Evolutionary conservation across 2,113 vertebrate genomes (phyloP), one percentile per base, ranked within the genome.

Genomic region (Mastomys natalensis): DNA sequence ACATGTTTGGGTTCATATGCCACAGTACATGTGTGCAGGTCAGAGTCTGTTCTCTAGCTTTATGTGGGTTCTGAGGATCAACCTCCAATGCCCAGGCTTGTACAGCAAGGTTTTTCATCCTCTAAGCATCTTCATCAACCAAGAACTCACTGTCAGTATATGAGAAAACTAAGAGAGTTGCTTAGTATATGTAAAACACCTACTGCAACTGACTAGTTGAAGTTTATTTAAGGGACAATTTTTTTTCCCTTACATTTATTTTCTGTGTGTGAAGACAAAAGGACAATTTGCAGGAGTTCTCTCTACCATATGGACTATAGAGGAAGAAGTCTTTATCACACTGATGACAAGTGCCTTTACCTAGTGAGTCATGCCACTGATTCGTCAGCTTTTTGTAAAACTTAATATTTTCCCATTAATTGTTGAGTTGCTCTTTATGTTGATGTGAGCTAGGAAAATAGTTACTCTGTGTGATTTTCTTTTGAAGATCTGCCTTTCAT

Each of bases 181-280:
- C 9, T 55, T 7, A 82, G 51, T 76, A 37, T 89, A 89, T 70
- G 68, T 34, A 89, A 93, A 86, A 86, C 88, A 70, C 13, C 76
- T 89, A 62, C 40, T 90, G 73, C 60, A 16, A 26, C 55, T 53
- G 21, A 70, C 43, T 87, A 53, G 55, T 40, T 76, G 12, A 89
- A 93, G 87, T 87, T 90, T 90, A 62, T 45, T 94, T 93, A 93
- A 95, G 85, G 64, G n/a, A 43, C 73, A 21, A 76, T 53, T 58
- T 53, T 92, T 40, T 82, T 31, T 31, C 51, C 4, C n/a, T n/a
- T n/a, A 77, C 13, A 76, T 45, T 51, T 31, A 55, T 80, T 84
- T 84, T 84, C 53, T 62, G 78, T n/a, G 51, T 21, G 51, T n/a
- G 34, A 81, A 55, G 19, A 37, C 78, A 51, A 55, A 51, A 55